These are phyloP conservation scores for Desmophyllum pertusum DNA, from an alignment of 92 coral and sea anemone species.

Conservation along the genomic window DNA sequence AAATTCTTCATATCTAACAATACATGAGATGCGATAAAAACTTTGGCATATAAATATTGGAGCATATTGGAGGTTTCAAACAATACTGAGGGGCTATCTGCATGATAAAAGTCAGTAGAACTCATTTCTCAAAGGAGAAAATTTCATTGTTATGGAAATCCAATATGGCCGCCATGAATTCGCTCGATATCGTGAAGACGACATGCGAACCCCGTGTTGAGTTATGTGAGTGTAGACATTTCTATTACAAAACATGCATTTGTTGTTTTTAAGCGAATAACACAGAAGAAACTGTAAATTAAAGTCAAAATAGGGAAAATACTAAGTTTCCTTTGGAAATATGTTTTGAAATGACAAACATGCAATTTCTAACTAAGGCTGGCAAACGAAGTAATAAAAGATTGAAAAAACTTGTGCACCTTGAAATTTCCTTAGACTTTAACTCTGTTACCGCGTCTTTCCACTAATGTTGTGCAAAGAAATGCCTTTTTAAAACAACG, in stretches of 20 bases:
- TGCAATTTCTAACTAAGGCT: no score
- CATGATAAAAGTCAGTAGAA: neutral
- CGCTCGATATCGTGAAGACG: no score
- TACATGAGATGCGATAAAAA: neutral
- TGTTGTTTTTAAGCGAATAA: no score
- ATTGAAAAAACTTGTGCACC: no score
- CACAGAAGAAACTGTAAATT: neutral
- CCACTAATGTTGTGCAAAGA: neutral
- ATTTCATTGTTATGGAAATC: neutral
- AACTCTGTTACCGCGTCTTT: neutral
- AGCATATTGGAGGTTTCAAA: neutral
- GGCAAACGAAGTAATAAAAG: no score
- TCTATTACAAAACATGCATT: neutral
- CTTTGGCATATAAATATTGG: neutral
- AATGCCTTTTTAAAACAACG: neutral
- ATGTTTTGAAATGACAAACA: no score
- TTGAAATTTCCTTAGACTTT: neutral
- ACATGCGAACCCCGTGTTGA: neutral
- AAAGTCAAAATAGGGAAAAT: no score
- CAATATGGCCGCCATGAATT: no score
- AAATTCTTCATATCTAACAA: neutral
- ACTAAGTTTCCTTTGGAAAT: no score
- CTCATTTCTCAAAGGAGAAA: neutral
- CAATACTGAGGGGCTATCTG: neutral
- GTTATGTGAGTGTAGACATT: neutral